These are phyloP conservation scores for Atherinosoma microstoma DNA, from an alignment of 2,797 vertebrate genomes.

Conservation along the genomic window DNA sequence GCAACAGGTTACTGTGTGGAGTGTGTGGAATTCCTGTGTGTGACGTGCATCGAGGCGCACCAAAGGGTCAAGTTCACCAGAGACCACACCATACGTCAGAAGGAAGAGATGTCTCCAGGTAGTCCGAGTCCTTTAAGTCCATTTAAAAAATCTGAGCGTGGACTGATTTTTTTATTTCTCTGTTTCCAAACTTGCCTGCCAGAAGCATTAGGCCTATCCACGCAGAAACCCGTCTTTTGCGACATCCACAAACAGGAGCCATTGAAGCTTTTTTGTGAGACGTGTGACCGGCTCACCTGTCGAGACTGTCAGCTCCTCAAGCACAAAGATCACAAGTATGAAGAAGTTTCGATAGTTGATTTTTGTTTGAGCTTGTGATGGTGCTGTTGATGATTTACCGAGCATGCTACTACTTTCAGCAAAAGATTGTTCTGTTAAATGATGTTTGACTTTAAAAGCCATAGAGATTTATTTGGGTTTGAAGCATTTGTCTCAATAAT, in stretches of 20 bases:
- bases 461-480: too few species aligned
- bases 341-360: background rate
- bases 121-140: constrained; percentile 16
- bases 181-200: constrained; percentile 12
- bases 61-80: constrained; percentile 98
- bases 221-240: constrained; percentile 95
- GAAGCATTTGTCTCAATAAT: too few species aligned
- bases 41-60: constrained; percentile 96
- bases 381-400: too few species aligned
- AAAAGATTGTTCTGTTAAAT: background rate
- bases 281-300: constrained; percentile 96
- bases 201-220: constrained; percentile 91
- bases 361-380: background rate
- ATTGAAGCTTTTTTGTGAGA: constrained; percentile 97
- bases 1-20: constrained; percentile 97
- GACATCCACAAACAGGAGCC: constrained; percentile 98
- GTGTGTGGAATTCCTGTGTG: constrained; percentile 97
- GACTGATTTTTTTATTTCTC: background rate
- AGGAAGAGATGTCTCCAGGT: constrained; percentile 98
- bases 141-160: background rate
- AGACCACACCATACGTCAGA: constrained; percentile 96
- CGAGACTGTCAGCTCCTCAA: constrained; percentile 96
- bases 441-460: background rate
- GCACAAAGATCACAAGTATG: constrained; percentile 99
- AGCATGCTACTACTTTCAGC: background rate